phyloP scores from a whole-genome alignment of 2,113 vertebrate genomes.

The Sylvilagus bachmani region DNA sequence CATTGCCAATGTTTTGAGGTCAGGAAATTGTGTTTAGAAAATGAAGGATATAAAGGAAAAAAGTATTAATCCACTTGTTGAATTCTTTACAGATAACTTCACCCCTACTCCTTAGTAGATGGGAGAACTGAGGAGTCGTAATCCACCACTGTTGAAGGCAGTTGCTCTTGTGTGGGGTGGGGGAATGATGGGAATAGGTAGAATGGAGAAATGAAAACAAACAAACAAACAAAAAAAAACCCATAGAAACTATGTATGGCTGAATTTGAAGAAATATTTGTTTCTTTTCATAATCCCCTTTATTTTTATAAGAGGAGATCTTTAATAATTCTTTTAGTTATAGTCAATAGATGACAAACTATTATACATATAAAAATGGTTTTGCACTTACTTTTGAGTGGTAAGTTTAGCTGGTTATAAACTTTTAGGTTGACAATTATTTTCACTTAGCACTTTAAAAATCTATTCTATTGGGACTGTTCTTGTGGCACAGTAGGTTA shows the following conservation, averaged over 20 bases:
- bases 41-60: not conserved
- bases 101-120: too few relatives aligned
- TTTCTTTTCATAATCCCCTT: not conserved
- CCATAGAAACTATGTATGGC: not conserved
- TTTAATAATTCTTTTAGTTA: slow-evolving; percentile 9
- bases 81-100: not conserved
- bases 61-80: not conserved
- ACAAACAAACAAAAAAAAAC: too few relatives aligned
- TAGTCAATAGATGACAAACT: not conserved
- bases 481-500: too few relatives aligned
- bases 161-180: not conserved
- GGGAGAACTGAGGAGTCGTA: not conserved
- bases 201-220: not conserved
- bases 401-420: not conserved
- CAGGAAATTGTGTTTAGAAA: not conserved
- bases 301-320: not conserved
- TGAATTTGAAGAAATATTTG: slow-evolving; percentile 11
- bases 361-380: slow-evolving; percentile 3
- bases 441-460: not conserved
- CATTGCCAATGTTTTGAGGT: not conserved
- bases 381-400: slow-evolving; percentile 43
- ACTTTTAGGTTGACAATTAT: slow-evolving; percentile 16
- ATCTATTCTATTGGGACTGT: not conserved
- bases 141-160: not conserved
- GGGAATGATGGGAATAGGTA: not conserved